Evolutionary conservation across 2,888 invertebrate genomes (phyloP).

Genomic region (Aporophyla lueneburgensis): DNA sequence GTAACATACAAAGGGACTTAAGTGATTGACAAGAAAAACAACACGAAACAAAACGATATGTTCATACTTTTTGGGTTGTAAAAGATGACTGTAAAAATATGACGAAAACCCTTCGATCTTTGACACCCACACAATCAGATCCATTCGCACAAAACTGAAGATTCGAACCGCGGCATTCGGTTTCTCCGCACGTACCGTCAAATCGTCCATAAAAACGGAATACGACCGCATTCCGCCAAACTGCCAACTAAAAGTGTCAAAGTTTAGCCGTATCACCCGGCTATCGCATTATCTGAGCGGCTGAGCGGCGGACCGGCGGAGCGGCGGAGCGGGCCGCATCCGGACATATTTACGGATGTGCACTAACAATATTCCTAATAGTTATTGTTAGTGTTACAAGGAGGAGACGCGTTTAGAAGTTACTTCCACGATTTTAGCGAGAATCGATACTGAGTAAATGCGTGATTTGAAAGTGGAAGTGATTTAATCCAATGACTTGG

Average conservation of each 20-base stretch:
- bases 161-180: constrained; percentile 36
- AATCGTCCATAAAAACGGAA: constrained; percentile 65
- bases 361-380: constrained; percentile 67
- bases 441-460: not conserved
- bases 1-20: not conserved
- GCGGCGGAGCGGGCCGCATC: constrained; percentile 29
- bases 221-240: constrained; percentile 61
- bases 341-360: constrained; percentile 65
- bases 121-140: constrained; percentile 20
- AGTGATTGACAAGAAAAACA: too few species aligned
- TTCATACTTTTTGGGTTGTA: not conserved
- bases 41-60: not conserved
- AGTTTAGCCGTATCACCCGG: constrained; percentile 63
- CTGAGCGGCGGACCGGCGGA: constrained; percentile 4
- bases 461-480: not conserved
- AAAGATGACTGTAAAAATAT: not conserved
- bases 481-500: not conserved
- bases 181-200: constrained; percentile 57
- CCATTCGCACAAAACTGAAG: constrained; percentile 40
- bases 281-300: constrained; percentile 63
- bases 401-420: constrained; percentile 25
- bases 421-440: constrained; percentile 10
- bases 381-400: constrained; percentile 56
- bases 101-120: not conserved
- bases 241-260: constrained; percentile 64